These are phyloP conservation scores for Petrocephalus schoutedeni DNA, from an alignment of 2,797 vertebrate genomes.

Conservation along the genomic window DNA sequence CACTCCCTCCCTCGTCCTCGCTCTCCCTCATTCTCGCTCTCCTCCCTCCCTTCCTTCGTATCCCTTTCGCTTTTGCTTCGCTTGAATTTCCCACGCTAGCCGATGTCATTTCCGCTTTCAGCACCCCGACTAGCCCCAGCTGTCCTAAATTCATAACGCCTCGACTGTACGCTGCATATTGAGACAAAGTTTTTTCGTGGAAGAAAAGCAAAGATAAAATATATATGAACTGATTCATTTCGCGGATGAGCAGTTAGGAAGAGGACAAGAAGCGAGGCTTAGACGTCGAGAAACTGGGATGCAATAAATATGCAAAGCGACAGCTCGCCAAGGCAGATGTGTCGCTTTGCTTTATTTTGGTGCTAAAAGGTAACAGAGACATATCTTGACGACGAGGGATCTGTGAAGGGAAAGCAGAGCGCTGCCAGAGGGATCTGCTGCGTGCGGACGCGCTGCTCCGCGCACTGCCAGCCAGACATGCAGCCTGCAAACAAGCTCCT, in stretches of 20 bases:
- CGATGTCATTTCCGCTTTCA: constrained; percentile 81
- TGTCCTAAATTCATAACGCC: constrained; percentile 46
- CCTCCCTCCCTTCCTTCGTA: neutral
- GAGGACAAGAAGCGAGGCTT: constrained; percentile 21
- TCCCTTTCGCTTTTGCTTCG: constrained; percentile 18
- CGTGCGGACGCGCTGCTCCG: constrained; percentile 72
- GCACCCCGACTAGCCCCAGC: constrained; percentile 58
- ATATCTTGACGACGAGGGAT: constrained; percentile 32
- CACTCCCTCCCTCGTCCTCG: neutral
- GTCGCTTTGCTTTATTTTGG: constrained; percentile 62
- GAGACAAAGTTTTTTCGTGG: constrained; percentile 68
- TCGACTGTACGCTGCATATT: constrained; percentile 55
- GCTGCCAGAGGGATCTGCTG: constrained; percentile 62
- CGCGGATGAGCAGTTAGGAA: constrained; percentile 50
- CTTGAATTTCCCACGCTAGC: constrained; percentile 78
- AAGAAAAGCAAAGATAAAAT: neutral
- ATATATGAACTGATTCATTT: constrained; percentile 5
- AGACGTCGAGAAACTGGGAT: constrained; percentile 47
- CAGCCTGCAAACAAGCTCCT: constrained; percentile 85
- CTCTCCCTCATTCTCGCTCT: neutral
- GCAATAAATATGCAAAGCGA: constrained; percentile 77
- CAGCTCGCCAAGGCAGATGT: constrained; percentile 63
- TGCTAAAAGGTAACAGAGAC: constrained; percentile 54
- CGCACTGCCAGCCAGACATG: constrained; percentile 80
- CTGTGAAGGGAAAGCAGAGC: constrained; percentile 41